Percentiles rank a stretch among this genome's conserved stretches.
phyloP scores from a whole-genome alignment of 2,113 vertebrate species.

The Herpailurus yagouaroundi region DNA sequence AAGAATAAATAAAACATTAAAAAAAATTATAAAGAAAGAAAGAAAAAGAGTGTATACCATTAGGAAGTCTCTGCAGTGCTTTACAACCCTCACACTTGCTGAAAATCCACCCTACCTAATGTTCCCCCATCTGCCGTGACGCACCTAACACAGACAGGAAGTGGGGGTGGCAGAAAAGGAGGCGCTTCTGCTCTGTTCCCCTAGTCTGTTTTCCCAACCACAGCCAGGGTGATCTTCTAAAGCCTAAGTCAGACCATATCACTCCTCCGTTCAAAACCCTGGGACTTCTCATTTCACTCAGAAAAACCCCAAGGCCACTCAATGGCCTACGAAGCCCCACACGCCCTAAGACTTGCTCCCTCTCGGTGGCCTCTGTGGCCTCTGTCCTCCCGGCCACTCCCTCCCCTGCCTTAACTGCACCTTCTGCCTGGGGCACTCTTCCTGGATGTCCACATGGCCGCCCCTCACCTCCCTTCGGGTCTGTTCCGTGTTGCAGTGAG shows the following conservation, averaged over 20 bases:
- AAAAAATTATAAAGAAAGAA: no score
- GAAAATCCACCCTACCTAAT: background rate
- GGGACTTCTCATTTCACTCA: background rate
- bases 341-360: background rate
- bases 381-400: background rate
- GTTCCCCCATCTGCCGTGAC: background rate
- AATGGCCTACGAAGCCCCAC: background rate
- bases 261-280: background rate
- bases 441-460: background rate
- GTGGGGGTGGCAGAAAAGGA: background rate
- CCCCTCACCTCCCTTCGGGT: background rate
- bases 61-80: background rate
- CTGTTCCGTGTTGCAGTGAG: background rate
- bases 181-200: background rate
- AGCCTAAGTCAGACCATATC: background rate
- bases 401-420: background rate
- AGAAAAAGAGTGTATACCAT: no score
- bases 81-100: background rate
- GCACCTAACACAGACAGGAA: background rate
- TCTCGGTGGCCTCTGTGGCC: background rate
- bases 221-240: background rate
- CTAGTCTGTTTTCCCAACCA: background rate
- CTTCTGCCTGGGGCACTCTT: background rate
- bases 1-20: no score
- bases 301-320: background rate